Evolutionary conservation across 2,888 invertebrate species (phyloP).

Genomic region (Zaprionus lineosus): DNA sequence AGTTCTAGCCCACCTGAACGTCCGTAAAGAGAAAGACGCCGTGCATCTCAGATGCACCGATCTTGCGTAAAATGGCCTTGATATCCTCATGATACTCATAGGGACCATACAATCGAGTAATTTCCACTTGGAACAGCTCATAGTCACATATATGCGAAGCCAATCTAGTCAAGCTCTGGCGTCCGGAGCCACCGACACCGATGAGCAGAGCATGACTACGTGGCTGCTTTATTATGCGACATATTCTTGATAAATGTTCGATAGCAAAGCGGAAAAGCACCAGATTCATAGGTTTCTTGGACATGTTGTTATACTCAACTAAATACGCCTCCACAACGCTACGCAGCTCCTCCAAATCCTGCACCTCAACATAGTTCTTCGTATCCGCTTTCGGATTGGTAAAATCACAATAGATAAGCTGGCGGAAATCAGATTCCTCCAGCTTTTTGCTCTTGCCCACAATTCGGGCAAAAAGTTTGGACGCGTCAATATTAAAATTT

Average conservation of each 20-base stretch:
- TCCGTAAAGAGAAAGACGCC: conserved; percentile 96
- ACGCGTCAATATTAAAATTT: conserved; percentile 87
- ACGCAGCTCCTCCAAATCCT: conserved; percentile 90
- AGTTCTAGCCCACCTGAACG: conserved; percentile 86
- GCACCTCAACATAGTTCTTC: conserved; percentile 93
- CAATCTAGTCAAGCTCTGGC: conserved; percentile 94
- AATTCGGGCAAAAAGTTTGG: conserved; percentile 88
- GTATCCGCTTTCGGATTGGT: conserved; percentile 96
- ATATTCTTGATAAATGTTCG: conserved; percentile 95
- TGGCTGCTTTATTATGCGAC: conserved; percentile 95
- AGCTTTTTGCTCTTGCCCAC: conserved; percentile 83
- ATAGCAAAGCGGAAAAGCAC: conserved; percentile 97
- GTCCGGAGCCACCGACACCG: conserved; percentile 96
- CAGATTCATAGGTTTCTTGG: conserved; percentile 97
- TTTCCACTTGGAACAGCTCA: conserved; percentile 95
- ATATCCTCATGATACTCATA: conserved; percentile 96
- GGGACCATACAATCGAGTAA: conserved; percentile 91
- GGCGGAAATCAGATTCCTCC: conserved; percentile 91
- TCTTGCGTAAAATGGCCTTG: conserved; percentile 90
- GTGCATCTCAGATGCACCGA: conserved; percentile 92
- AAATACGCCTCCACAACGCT: conserved; percentile 93
- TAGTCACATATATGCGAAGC: conserved; percentile 97
- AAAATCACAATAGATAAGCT: conserved; percentile 96
- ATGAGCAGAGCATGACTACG: conserved; percentile 94
- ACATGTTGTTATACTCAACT: conserved; percentile 96